Conservation (phyloP, 2,797 vertebrate genomes). For the Mus caroli region DNA sequence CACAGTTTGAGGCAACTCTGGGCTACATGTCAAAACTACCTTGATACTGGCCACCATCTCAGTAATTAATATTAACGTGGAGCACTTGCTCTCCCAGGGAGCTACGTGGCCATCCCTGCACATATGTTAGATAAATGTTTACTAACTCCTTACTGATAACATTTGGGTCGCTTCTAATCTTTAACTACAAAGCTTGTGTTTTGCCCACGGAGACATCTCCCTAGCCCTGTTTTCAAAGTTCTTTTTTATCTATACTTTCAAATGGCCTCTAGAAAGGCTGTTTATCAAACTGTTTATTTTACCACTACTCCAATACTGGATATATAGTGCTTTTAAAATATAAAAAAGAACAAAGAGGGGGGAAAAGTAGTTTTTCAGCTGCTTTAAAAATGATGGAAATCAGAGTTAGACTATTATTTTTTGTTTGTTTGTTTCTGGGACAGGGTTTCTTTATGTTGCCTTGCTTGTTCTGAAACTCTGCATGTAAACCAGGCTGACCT, state of each 20-base stretch:
- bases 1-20: neutral
- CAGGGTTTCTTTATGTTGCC: neutral
- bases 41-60: no score
- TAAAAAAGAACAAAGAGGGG: neutral
- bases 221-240: neutral
- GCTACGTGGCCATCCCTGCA: neutral
- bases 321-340: neutral
- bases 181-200: neutral
- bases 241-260: slow-evolving; percentile 26
- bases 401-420: neutral
- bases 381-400: slow-evolving; percentile 47
- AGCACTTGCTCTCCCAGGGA: neutral
- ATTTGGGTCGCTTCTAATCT: neutral
- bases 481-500: neutral
- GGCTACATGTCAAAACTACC: neutral
- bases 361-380: neutral
- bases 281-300: slow-evolving; percentile 45
- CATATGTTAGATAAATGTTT: neutral
- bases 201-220: no score
- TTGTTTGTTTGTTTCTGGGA: neutral
- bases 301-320: neutral
- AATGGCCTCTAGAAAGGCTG: slow-evolving; percentile 28
- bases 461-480: neutral
- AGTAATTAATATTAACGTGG: neutral
- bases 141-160: neutral